A percentile compares a stretch with the other conserved stretches of the same genome.
phyloP scores from a whole-genome alignment of 2,888 invertebrate genomes.

The Incurvaria masculella region DNA sequence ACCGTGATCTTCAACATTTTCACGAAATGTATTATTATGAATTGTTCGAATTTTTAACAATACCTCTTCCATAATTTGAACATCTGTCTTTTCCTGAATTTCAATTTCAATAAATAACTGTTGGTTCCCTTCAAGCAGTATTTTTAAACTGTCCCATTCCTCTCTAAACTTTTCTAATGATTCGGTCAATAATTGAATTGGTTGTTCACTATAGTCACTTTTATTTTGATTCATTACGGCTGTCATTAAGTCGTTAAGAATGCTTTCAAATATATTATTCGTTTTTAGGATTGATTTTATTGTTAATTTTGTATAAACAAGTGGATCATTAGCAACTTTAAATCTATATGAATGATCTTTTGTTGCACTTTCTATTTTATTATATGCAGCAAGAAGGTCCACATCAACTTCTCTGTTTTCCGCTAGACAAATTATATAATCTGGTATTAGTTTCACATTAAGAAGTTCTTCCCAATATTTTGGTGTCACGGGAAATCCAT shows the following conservation, averaged over 20 bases:
- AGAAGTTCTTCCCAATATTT: conserved; percentile 45
- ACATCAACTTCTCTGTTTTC: conserved; percentile 45
- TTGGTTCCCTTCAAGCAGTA: conserved; percentile 36
- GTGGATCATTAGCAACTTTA: conserved; percentile 28
- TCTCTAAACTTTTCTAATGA: conserved; percentile 4
- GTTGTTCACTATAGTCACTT: too few species aligned
- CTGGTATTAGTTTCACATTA: conserved; percentile 43
- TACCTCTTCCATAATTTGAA: conserved; percentile 35
- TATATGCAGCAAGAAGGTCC: conserved; percentile 32
- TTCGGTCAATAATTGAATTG: too few species aligned
- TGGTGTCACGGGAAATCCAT: conserved; percentile 52
- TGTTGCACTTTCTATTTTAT: conserved; percentile 25
- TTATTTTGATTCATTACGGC: too few species aligned
- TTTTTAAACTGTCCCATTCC: conserved; percentile 36
- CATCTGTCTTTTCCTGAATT: conserved; percentile 38
- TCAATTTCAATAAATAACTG: conserved; percentile 44
- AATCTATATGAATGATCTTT: conserved; percentile 32
- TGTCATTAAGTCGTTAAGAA: too few species aligned
- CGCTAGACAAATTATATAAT: conserved; percentile 53
- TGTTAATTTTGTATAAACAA: conserved; percentile 29
- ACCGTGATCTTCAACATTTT: conserved; percentile 28
- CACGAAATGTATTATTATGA: conserved; percentile 28
- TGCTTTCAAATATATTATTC: too few species aligned
- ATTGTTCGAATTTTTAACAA: conserved; percentile 33
- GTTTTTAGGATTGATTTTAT: too few species aligned